A percentile compares a stretch with the other conserved stretches of the same genome.
Conservation (phyloP, 2,888 invertebrate genomes). For the Lasioglossum figueresi region DNA sequence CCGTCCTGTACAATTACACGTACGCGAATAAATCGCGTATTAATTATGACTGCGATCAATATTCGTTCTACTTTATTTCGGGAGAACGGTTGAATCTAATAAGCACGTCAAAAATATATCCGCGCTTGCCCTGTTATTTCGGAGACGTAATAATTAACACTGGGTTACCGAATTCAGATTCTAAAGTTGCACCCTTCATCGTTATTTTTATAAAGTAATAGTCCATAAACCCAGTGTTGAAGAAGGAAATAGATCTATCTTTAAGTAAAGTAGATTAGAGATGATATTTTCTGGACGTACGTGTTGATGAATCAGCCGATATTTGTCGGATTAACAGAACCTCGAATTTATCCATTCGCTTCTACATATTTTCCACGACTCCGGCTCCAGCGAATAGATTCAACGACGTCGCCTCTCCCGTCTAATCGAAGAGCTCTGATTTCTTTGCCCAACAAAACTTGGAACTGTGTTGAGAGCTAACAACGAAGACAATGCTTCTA, state of each 20-base stretch:
- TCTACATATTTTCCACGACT: neutral
- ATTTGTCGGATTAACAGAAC: neutral
- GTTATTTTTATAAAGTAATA: no score
- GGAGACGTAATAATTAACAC: neutral
- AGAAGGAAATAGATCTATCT: neutral
- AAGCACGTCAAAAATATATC: neutral
- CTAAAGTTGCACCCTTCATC: no score
- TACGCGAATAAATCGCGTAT: neutral
- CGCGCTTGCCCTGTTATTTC: neutral
- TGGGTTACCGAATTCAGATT: no score
- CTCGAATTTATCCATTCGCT: neutral
- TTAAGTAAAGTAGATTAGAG: neutral
- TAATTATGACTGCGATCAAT: conserved; percentile 1
- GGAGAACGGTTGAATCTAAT: neutral
- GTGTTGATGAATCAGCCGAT: neutral
- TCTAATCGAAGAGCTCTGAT: neutral
- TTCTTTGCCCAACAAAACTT: no score
- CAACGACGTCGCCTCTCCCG: neutral
- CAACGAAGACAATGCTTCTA: neutral
- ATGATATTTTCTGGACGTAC: neutral
- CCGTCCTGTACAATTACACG: neutral
- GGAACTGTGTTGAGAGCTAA: neutral
- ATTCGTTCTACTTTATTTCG: neutral
- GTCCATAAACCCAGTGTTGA: no score
- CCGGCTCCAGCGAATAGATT: neutral